These are phyloP conservation scores for Agriopis leucophaearia DNA, from an alignment of 2,888 invertebrate genomes.

Conservation along the genomic window DNA sequence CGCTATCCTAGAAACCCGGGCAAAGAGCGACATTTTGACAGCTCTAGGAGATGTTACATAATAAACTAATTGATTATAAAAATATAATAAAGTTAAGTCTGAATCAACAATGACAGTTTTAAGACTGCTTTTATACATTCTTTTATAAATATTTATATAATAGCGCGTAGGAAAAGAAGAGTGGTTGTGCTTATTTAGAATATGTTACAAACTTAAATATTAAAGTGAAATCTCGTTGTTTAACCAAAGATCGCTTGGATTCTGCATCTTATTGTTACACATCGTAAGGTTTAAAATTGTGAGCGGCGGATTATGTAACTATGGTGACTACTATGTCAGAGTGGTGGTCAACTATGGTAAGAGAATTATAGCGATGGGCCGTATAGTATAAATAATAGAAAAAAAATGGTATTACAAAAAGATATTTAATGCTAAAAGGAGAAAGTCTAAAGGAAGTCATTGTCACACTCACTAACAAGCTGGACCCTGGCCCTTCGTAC, in stretches of 20 bases:
- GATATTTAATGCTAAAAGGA: too few species aligned
- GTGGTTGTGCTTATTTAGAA: slow-evolving; percentile 49
- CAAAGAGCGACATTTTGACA: too few species aligned
- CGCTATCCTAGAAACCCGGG: too few species aligned
- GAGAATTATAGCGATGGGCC: too few species aligned
- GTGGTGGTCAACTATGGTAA: slow-evolving; percentile 12
- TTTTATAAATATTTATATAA: slow-evolving; percentile 31
- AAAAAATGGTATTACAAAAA: too few species aligned
- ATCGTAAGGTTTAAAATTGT: slow-evolving; percentile 55
- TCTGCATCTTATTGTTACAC: slow-evolving; percentile 62
- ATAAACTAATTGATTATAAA: background rate
- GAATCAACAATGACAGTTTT: slow-evolving; percentile 38
- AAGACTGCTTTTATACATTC: slow-evolving; percentile 44
- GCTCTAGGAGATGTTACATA: too few species aligned
- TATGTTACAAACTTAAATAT: slow-evolving; percentile 25
- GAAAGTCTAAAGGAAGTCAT: too few species aligned
- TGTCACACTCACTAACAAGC: too few species aligned
- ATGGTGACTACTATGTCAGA: slow-evolving; percentile 5
- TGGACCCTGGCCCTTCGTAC: too few species aligned
- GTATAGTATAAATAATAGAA: too few species aligned
- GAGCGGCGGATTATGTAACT: slow-evolving; percentile 14
- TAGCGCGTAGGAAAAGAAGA: slow-evolving; percentile 29
- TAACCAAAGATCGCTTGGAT: slow-evolving; percentile 76
- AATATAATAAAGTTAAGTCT: slow-evolving; percentile 27
- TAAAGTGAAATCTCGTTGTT: slow-evolving; percentile 49